Evolutionary conservation across 2,888 invertebrate species (phyloP), one percentile per base, ranked within the genome.

Genomic region (Stenodera caucasica): DNA sequence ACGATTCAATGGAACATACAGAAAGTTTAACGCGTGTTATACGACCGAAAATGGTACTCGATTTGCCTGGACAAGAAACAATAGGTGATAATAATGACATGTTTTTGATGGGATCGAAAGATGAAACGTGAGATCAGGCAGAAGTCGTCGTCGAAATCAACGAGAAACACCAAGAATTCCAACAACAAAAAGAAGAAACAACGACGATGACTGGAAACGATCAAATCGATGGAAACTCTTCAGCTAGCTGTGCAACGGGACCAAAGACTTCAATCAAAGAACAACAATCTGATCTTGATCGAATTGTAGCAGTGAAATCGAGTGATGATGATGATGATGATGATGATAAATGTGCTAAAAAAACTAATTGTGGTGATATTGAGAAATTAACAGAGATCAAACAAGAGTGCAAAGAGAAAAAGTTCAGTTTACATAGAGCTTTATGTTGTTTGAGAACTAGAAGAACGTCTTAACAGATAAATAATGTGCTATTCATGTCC

Each of bases 1-100:
- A 84, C 57, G 88, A 89, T 64, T 84, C n/a, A n/a, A n/a, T 85
- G 68, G 87, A 88, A 32, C 82, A 84, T 6, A 82, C 83, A 11
- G 84, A 84, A 56, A 84, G 83, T 45, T 82, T 85, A 1, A 82
- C 80, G 57, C 83, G 83, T 73, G 83, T 73, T 0, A n/a, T 64
- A n/a, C 50, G 60, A 37, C 53, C 58, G 12, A 45, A 55, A 15
- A 32, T 58, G 50, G 23, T 53, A 33, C 49, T 55, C 51, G 60
- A 66, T 57, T 30, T 64, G 65, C 7, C 8, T 21, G 21, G 3
- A 7, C 15, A 2, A 2, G 21, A 7, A 5, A 4, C 18, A 12
- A 11, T 12, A 7, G 21, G 12, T 21, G 61, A 33, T 21, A 11
- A 12, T 4, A 1, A 18, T 12, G 58, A 33, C n/a, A n/a, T n/a